phyloP scores from a whole-genome alignment of 1,140 invertebrate species.

The Chrysoperla carnea region DNA sequence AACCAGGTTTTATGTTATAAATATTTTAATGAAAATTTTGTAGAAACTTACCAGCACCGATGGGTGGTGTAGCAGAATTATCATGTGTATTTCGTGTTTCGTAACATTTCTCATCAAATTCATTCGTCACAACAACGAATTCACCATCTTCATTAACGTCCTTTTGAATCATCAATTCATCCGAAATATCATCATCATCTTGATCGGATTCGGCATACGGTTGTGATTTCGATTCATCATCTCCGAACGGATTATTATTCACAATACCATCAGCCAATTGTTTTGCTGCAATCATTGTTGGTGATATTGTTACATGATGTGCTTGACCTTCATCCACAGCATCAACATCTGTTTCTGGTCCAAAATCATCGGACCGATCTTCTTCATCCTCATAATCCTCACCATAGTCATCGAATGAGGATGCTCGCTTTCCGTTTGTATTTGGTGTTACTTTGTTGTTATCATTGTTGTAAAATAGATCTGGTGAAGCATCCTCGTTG shows the following conservation, averaged over 20 bases:
- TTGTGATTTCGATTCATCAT: conserved; percentile 7
- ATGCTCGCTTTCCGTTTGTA: conserved; percentile 14
- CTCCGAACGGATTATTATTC: conserved; percentile 8
- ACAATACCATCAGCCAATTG: conserved; percentile 6
- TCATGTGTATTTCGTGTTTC: conserved; percentile 8
- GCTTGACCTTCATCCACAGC: conserved; percentile 26
- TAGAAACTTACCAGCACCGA: conserved; percentile 25
- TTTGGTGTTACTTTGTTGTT: conserved; percentile 1
- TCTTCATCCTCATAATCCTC: conserved; percentile 17
- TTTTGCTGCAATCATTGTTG: conserved; percentile 3
- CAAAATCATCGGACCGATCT: conserved; percentile 25
- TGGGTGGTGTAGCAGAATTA: conserved; percentile 32
- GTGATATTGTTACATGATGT: background rate
- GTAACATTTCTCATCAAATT: conserved; percentile 10
- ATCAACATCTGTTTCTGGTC: conserved; percentile 41
- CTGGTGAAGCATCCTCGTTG: background rate
- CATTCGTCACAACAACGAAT: background rate
- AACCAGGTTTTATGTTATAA: no score
- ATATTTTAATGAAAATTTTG: no score
- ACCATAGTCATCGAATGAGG: conserved; percentile 27
- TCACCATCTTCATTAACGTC: conserved; percentile 6
- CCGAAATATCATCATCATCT: conserved; percentile 10
- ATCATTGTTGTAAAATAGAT: background rate
- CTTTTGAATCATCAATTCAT: conserved; percentile 12
- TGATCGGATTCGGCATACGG: conserved; percentile 9